Evolutionary conservation across 2,888 invertebrate genomes (phyloP).

Genomic region (Drosophila tripunctata): DNA sequence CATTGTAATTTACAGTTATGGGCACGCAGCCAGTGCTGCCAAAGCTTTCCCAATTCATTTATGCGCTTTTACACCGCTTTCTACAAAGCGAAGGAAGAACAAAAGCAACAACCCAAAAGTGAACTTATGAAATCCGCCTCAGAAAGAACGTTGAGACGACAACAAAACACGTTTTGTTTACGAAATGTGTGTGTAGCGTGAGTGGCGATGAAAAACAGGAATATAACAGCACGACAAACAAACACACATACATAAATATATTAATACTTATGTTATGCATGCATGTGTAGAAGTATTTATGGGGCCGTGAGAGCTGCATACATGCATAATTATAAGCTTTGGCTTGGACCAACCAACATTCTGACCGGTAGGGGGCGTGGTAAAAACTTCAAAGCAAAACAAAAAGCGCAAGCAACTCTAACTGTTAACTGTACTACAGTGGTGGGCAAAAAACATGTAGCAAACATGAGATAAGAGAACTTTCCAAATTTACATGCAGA

Average conservation of each 20-base stretch:
- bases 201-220: slow-evolving; percentile 58
- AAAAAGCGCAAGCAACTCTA: slow-evolving; percentile 49
- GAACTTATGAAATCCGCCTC: slow-evolving; percentile 36
- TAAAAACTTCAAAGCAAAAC: slow-evolving; percentile 60
- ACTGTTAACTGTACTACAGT: slow-evolving; percentile 71
- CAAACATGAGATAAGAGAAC: slow-evolving; percentile 17
- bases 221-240: slow-evolving; percentile 42
- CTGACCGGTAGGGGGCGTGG: slow-evolving; percentile 47
- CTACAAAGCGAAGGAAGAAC: slow-evolving; percentile 26
- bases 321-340: slow-evolving; percentile 51
- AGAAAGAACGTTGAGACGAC: slow-evolving; percentile 47
- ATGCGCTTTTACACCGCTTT: slow-evolving; percentile 55
- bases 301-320: too few relatives aligned
- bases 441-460: slow-evolving; percentile 64
- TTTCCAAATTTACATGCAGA: slow-evolving; percentile 12
- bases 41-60: slow-evolving; percentile 44
- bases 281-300: neutral
- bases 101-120: slow-evolving; percentile 14
- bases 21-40: slow-evolving; percentile 50
- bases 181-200: slow-evolving; percentile 69
- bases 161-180: slow-evolving; percentile 77
- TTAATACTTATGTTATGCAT: slow-evolving; percentile 1
- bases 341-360: slow-evolving; percentile 17
- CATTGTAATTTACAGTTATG: slow-evolving; percentile 62
- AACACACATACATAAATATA: slow-evolving; percentile 17